Evolutionary conservation across 2,888 invertebrate species (phyloP), one percentile per base, ranked within the genome.

Genomic region (Patella caerulea): DNA sequence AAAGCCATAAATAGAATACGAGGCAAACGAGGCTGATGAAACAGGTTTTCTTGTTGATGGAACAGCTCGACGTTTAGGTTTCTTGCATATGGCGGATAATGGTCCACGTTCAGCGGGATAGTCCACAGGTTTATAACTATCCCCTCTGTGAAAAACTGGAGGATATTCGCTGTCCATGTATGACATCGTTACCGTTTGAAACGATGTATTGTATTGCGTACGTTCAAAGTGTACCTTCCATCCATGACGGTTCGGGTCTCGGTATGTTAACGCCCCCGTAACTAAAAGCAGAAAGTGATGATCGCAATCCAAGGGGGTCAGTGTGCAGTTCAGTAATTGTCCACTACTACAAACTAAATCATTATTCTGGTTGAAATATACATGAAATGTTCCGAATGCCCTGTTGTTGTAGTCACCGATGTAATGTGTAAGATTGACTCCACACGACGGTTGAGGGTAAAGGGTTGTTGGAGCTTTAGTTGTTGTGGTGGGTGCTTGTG

Each of bases 371-470:
- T 76, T 73, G 7, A 72, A 19, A 54, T 54, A 73, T 15, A 76
- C 55, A 17, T 59, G 65, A 59, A 76, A 65, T 11, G 72, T 73
- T 4, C 76, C 76, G 53, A 76, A 76, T 2, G 72, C 76, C 19
- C 69, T 72, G 70, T 76, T 72, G 24, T 56, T 24, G 54, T 76
- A 76, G 5, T 53, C 69, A 3, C 76, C 76, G 3, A 65, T 12
- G 53, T 76, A 76, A 17, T 73, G 52, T n/a, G 72, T 69, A 19
- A 55, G 15, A 54, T 76, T 76, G 4, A 69, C 52, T n/a, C 17
- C 45, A 29, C 53, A 24, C 17, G 24, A 52, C 29, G 72, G 72
- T 17, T 76, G 45, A 53, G 29, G 52, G 2, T 53, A 59, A 29
- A 34, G 19, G 15, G 59, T 9, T 52, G 70, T 53, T 3, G 71